Conservation (phyloP, 2,888 invertebrate species). For the Glaucopsyche alexis region DNA sequence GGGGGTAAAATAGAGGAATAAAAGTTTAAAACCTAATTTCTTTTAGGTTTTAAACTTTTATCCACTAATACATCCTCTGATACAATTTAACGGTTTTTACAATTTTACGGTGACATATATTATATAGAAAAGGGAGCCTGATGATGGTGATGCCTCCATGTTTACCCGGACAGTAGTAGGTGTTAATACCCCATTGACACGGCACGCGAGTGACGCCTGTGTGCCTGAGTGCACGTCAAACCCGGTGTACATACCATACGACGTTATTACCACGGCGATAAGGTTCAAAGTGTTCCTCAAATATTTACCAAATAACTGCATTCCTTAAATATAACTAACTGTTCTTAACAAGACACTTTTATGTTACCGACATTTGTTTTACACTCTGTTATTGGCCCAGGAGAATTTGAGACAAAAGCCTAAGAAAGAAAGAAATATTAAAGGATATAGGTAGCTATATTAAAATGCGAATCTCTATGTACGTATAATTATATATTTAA, state of each 20-base stretch:
- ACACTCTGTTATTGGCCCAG: background rate
- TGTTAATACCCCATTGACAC: slow-evolving; percentile 16
- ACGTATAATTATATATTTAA: too few species aligned
- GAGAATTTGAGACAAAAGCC: background rate
- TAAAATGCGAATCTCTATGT: too few species aligned
- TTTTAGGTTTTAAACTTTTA: too few species aligned
- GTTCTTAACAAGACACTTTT: slow-evolving; percentile 21
- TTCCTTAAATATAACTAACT: slow-evolving; percentile 21
- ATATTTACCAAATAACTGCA: slow-evolving; percentile 26
- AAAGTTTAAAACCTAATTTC: too few species aligned
- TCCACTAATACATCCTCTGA: too few species aligned
- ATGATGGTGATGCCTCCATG: background rate
- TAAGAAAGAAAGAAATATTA: background rate
- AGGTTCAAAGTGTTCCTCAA: background rate
- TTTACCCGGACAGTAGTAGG: background rate
- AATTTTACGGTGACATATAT: too few species aligned
- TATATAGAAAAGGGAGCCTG: background rate
- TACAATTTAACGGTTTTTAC: too few species aligned
- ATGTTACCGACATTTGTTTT: background rate
- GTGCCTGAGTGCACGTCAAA: background rate
- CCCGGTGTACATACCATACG: background rate
- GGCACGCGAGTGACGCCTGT: slow-evolving; percentile 12
- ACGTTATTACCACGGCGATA: background rate
- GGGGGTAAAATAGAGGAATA: too few species aligned
- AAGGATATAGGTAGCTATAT: too few species aligned